Conservation (phyloP, 1,140 invertebrate species). For the Holcopasites calliopsidis region DNA sequence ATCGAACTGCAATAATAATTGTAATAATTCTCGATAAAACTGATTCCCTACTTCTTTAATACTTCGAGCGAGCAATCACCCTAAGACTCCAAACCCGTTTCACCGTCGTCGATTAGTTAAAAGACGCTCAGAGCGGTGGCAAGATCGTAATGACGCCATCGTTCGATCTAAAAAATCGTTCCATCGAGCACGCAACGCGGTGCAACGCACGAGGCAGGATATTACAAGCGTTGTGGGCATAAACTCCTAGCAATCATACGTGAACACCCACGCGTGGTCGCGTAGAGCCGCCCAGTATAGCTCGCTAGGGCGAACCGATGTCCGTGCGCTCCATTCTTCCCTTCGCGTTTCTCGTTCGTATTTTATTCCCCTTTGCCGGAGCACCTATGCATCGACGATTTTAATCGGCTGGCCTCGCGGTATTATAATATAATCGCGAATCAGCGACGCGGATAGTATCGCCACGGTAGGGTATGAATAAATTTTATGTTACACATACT, state of each 20-base stretch:
- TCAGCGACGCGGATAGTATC: constrained; percentile 50
- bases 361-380: constrained; percentile 24
- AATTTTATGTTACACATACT: constrained; percentile 43
- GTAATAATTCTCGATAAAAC: too few species aligned
- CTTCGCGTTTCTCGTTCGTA: constrained; percentile 14
- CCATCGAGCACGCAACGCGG: background rate
- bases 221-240: constrained; percentile 30
- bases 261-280: constrained; percentile 33
- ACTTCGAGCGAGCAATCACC: too few species aligned
- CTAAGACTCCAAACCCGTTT: too few species aligned
- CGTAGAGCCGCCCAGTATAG: constrained; percentile 22
- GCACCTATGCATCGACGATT: constrained; percentile 58
- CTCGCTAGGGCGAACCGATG: constrained; percentile 22
- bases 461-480: constrained; percentile 49
- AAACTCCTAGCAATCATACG: constrained; percentile 45
- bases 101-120: too few species aligned
- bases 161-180: constrained; percentile 8
- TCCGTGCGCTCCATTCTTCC: constrained; percentile 15
- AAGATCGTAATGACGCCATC: background rate
- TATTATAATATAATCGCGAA: constrained; percentile 54
- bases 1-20: too few species aligned
- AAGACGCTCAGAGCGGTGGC: too few species aligned
- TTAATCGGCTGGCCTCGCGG: constrained; percentile 61
- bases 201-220: background rate
- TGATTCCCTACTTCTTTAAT: too few species aligned